These are phyloP conservation scores for Macheiramphus alcinus DNA, from an alignment of 2,113 vertebrate genomes.

Conservation along the genomic window DNA sequence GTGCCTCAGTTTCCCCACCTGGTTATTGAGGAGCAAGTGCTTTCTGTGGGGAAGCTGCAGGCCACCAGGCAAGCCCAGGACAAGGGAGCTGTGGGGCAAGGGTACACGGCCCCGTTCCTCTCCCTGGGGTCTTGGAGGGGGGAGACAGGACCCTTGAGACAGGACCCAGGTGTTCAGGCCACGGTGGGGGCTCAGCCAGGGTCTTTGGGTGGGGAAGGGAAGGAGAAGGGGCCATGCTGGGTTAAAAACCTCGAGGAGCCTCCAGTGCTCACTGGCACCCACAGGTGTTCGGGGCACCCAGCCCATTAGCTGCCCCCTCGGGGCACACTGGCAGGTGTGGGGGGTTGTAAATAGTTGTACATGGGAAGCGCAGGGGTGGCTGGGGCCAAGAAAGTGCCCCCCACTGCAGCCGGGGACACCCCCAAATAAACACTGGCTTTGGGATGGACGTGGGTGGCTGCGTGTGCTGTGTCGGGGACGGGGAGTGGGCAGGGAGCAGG, in stretches of 20 bases:
- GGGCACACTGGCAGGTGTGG: background rate
- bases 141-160: background rate
- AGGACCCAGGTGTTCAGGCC: background rate
- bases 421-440: constrained; percentile 32
- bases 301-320: no score
- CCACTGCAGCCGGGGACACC: background rate
- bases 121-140: rapidly evolving
- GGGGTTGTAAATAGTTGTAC: constrained; percentile 26
- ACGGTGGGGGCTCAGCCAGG: rapidly evolving
- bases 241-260: background rate
- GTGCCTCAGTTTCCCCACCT: background rate
- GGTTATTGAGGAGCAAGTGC: background rate
- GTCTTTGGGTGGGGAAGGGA: background rate
- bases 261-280: rapidly evolving
- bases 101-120: rapidly evolving
- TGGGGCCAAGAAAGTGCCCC: background rate
- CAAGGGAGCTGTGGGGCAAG: background rate
- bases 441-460: background rate
- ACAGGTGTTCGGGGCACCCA: background rate
- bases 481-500: background rate
- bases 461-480: background rate
- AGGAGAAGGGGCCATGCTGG: background rate
- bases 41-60: background rate
- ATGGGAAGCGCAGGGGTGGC: background rate
- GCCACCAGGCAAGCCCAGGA: background rate